These are phyloP conservation scores for Lucilia cuprina DNA, from an alignment of 1,140 invertebrate genomes.

Conservation along the genomic window DNA sequence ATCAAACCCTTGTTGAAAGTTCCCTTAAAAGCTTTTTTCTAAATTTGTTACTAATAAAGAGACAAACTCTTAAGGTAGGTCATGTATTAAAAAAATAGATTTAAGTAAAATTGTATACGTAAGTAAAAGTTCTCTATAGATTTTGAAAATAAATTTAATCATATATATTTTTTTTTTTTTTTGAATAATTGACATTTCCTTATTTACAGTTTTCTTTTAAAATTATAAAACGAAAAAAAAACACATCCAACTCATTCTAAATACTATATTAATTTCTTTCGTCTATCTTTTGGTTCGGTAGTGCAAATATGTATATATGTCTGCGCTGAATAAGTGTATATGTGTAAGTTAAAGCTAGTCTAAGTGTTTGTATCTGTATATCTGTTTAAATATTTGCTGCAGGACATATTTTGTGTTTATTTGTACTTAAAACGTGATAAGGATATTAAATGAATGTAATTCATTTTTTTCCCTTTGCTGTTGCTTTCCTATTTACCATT, in stretches of 20 bases:
- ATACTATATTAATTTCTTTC: not conserved
- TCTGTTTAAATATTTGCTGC: slow-evolving; percentile 7
- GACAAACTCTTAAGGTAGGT: slow-evolving; percentile 2
- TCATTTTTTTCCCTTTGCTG: not conserved
- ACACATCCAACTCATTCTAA: not conserved
- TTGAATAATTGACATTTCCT: not conserved
- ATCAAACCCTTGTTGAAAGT: not conserved
- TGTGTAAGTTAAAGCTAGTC: not conserved
- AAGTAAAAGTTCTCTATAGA: not conserved
- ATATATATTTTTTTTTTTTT: not conserved
- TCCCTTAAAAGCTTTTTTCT: not conserved
- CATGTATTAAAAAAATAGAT: not conserved
- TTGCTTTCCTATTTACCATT: not conserved
- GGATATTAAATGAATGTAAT: slow-evolving; percentile 5
- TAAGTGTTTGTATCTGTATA: not conserved
- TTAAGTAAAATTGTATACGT: too few relatives aligned
- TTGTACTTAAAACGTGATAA: slow-evolving; percentile 7
- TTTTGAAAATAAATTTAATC: not conserved
- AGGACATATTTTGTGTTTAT: slow-evolving; percentile 17
- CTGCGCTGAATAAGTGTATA: too few relatives aligned
- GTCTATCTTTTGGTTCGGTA: not conserved
- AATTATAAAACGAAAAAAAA: not conserved
- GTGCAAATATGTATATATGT: too few relatives aligned
- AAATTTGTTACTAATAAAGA: not conserved
- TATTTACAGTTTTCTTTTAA: not conserved